A percentile compares a stretch with the other conserved stretches of the same genome.
Evolutionary conservation across 2,797 vertebrate species (phyloP).

Genomic region (Arctocebus calabarensis): DNA sequence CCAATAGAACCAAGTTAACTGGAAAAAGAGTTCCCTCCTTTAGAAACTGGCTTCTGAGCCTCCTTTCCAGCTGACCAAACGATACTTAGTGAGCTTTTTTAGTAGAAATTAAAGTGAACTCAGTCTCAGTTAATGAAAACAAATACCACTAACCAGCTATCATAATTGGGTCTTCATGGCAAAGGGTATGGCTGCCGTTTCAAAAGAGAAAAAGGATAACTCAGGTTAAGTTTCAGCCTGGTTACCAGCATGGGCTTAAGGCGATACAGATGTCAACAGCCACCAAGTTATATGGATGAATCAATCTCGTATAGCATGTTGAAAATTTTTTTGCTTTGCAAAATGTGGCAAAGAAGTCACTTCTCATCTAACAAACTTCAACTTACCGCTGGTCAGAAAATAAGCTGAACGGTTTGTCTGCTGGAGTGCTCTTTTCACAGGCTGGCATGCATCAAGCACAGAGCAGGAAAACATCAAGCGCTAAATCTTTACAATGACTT

Average conservation of each 20-base stretch:
- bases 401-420: not conserved
- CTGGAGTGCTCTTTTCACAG: constrained; percentile 10
- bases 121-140: constrained; percentile 26
- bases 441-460: not conserved
- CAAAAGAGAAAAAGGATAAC: not conserved
- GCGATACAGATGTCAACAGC: not conserved
- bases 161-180: not conserved
- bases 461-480: not conserved
- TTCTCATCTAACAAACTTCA: constrained; percentile 62
- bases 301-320: not conserved
- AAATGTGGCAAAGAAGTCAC: constrained; percentile 50
- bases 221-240: not conserved
- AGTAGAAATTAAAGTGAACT: constrained; percentile 43
- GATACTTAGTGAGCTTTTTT: not conserved
- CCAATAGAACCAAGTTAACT: not conserved
- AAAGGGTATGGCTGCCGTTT: not conserved
- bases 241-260: not conserved
- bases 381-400: constrained; percentile 58
- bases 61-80: not conserved
- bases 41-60: not conserved
- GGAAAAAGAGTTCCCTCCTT: not conserved
- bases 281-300: not conserved
- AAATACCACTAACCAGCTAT: not conserved
- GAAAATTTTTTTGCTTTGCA: constrained; percentile 53
- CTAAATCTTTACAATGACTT: constrained; percentile 59